Conservation (phyloP, 2,113 vertebrate species). For the Gopherus evgoodei region DNA sequence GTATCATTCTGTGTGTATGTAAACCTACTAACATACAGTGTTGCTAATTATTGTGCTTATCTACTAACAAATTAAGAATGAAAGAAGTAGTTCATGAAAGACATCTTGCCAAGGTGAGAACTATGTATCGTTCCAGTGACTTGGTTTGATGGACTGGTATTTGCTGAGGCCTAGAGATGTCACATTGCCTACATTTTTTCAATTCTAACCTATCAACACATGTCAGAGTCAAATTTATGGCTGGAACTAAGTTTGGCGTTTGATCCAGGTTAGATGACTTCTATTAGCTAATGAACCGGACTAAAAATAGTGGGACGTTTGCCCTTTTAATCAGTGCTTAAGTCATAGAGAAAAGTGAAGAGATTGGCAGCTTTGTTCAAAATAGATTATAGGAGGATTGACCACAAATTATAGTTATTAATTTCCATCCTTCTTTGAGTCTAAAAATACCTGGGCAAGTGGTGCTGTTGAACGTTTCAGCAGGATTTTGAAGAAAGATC, state of each 20-base stretch:
- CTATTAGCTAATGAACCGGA: constrained; percentile 12
- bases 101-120: constrained; percentile 24
- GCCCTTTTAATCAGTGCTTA: background rate
- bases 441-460: rapidly evolving
- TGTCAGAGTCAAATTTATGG: constrained; percentile 46
- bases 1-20: constrained; percentile 31
- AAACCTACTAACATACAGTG: background rate
- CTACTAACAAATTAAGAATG: background rate
- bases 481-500: background rate
- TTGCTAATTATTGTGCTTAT: constrained; percentile 60
- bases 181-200: constrained; percentile 66
- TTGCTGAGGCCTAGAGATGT: constrained; percentile 54
- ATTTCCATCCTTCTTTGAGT: background rate
- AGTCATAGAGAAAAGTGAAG: rapidly evolving
- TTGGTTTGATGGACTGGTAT: constrained; percentile 15
- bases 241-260: constrained; percentile 18
- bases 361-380: background rate
- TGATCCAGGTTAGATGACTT: background rate
- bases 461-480: rapidly evolving
- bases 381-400: rapidly evolving
- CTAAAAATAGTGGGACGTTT: background rate
- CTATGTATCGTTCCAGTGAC: constrained; percentile 26
- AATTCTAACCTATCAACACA: constrained; percentile 64
- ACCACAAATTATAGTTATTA: rapidly evolving
- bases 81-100: constrained; percentile 57